These are phyloP conservation scores for Furcifer pardalis DNA, from an alignment of 2,797 vertebrate genomes.

Conservation along the genomic window DNA sequence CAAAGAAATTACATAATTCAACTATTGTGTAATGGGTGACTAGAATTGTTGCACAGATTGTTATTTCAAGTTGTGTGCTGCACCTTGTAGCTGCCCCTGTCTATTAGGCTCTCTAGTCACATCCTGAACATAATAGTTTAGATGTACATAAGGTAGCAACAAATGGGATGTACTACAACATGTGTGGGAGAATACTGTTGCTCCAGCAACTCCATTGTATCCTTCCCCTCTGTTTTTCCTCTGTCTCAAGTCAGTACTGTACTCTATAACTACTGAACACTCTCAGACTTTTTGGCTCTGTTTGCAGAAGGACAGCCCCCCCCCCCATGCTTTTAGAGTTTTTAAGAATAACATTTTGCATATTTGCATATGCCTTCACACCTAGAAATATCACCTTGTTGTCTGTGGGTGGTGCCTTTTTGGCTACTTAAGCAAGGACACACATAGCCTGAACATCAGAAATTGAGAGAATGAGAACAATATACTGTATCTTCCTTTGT, in stretches of 20 bases:
- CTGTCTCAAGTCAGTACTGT: neutral
- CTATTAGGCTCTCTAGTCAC: no score
- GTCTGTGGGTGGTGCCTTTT: neutral
- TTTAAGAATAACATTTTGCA: neutral
- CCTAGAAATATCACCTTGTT: neutral
- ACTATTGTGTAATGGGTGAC: no score
- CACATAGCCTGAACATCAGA: neutral
- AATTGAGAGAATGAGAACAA: neutral
- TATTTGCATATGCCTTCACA: neutral
- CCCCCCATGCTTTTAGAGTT: neutral
- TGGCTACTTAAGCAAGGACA: neutral
- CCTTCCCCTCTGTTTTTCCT: neutral
- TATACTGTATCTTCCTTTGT: no score
- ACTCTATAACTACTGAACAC: neutral
- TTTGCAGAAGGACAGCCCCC: neutral
- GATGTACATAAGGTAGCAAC: no score
- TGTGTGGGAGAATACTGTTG: neutral
- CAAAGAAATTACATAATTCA: no score
- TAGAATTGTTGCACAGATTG: no score
- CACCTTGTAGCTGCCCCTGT: no score
- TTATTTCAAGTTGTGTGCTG: no score
- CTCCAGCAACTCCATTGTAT: neutral
- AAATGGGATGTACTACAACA: no score
- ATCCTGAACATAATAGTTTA: no score
- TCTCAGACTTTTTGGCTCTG: neutral